Evolutionary conservation across 2,113 vertebrate genomes (phyloP).

Genomic region (Tamias sibiricus): DNA sequence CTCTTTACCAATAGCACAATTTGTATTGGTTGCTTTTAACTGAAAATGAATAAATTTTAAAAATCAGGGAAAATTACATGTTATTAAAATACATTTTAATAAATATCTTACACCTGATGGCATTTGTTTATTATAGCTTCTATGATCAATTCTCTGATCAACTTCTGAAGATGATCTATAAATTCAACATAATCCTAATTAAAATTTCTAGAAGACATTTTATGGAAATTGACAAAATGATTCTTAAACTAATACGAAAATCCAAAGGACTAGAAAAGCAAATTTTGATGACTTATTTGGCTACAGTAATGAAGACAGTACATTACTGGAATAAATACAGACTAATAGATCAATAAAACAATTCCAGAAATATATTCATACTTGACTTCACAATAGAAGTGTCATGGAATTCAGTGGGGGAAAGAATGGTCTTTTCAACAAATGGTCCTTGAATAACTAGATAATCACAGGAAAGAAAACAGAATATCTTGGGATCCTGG

Average conservation of each 20-base stretch:
- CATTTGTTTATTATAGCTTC: not conserved
- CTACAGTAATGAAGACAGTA: not conserved
- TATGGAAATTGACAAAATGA: not conserved
- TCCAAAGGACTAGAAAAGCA: not conserved
- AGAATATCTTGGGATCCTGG: not conserved
- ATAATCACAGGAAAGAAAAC: not conserved
- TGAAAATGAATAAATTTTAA: slow-evolving; percentile 21
- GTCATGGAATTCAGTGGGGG: not conserved
- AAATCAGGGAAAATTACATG: slow-evolving; percentile 2
- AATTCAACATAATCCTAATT: slow-evolving; percentile 17
- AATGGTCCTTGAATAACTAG: not conserved
- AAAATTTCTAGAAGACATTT: slow-evolving; percentile 6
- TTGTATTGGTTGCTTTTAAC: not conserved
- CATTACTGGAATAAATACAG: not conserved
- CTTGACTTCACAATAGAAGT: slow-evolving; percentile 12
- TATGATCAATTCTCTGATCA: not conserved
- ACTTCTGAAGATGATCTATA: not conserved
- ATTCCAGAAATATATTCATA: not conserved
- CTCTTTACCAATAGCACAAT: not conserved
- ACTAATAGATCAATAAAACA: not conserved
- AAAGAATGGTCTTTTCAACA: not conserved
- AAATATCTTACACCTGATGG: slow-evolving; percentile 24
- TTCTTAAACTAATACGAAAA: slow-evolving; percentile 32
- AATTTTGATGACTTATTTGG: slow-evolving; percentile 35
- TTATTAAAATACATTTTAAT: slow-evolving; percentile 12